These are phyloP conservation scores for Erpornis zantholeuca DNA, from an alignment of 2,113 vertebrate genomes.

Conservation along the genomic window DNA sequence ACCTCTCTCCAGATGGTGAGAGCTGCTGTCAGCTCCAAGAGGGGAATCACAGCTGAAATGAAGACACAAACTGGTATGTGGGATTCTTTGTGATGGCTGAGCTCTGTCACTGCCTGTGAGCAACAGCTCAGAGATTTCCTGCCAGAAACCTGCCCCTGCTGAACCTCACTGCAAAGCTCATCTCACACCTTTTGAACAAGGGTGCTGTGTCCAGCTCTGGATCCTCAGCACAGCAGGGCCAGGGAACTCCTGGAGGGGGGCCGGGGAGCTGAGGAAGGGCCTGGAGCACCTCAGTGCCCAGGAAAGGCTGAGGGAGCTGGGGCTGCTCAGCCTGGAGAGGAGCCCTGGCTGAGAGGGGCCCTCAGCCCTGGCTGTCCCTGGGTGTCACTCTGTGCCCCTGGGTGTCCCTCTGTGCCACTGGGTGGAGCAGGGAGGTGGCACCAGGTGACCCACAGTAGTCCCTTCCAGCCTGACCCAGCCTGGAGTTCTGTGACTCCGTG, in stretches of 20 bases:
- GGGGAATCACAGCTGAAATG: not conserved
- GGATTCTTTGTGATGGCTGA: not conserved
- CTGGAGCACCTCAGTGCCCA: not conserved
- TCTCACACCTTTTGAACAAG: not conserved
- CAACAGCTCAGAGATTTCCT: not conserved
- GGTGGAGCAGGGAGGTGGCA: not conserved
- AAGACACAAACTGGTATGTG: not conserved
- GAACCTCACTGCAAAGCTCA: not conserved
- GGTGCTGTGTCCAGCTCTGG: not conserved
- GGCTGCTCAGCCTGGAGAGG: not conserved
- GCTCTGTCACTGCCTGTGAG: constrained; percentile 13
- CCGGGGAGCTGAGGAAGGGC: no score
- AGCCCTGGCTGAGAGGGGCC: not conserved
- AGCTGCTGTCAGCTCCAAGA: not conserved
- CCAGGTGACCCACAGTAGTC: rapidly evolving
- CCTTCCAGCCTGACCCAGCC: not conserved
- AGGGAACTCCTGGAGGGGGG: no score
- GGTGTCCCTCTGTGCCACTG: not conserved
- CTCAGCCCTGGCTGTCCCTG: not conserved
- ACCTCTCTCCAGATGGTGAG: not conserved
- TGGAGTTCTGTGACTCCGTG: not conserved
- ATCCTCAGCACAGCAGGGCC: not conserved
- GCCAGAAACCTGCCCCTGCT: not conserved
- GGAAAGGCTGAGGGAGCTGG: not conserved
- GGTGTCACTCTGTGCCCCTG: not conserved